A percentile compares a stretch with the other conserved stretches of the same genome.
Conservation (phyloP, 2,888 invertebrate genomes). For the Steromphala cineraria region DNA sequence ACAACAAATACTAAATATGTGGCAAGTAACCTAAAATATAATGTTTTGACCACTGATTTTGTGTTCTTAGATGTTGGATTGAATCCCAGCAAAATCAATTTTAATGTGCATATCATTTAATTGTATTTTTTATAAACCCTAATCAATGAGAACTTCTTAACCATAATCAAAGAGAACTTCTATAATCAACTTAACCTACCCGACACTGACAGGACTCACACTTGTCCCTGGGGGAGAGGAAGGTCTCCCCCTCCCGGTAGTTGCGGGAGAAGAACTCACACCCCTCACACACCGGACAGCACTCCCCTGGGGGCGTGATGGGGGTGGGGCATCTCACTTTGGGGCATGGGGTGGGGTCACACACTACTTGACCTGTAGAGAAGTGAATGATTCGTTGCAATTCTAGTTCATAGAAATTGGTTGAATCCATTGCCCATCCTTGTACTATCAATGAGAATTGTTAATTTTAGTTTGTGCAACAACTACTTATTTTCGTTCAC, state of each 20-base stretch:
- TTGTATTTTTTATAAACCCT: no score
- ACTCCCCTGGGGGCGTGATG: constrained; percentile 50
- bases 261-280: constrained; percentile 59
- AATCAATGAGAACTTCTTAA: no score
- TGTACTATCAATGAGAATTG: no score
- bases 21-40: no score
- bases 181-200: constrained; percentile 36
- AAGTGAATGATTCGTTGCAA: background rate
- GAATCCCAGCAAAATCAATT: no score
- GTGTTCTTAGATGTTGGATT: no score
- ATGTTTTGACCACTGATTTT: no score
- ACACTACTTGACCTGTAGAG: constrained; percentile 51
- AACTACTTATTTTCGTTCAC: no score
- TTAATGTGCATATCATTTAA: no score
- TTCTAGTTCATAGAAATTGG: background rate
- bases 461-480: no score
- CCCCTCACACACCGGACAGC: constrained; percentile 65
- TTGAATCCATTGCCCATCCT: no score
- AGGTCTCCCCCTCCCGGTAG: constrained; percentile 57
- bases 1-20: no score
- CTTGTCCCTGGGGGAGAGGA: constrained; percentile 51
- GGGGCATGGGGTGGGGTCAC: constrained; percentile 49
- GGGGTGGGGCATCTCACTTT: constrained; percentile 53
- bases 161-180: background rate
- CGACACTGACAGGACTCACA: constrained; percentile 63